These are phyloP conservation scores for Beroe ovata DNA, from an alignment of 37 sponge, comb jelly and placozoan genomes.

Conservation along the genomic window DNA sequence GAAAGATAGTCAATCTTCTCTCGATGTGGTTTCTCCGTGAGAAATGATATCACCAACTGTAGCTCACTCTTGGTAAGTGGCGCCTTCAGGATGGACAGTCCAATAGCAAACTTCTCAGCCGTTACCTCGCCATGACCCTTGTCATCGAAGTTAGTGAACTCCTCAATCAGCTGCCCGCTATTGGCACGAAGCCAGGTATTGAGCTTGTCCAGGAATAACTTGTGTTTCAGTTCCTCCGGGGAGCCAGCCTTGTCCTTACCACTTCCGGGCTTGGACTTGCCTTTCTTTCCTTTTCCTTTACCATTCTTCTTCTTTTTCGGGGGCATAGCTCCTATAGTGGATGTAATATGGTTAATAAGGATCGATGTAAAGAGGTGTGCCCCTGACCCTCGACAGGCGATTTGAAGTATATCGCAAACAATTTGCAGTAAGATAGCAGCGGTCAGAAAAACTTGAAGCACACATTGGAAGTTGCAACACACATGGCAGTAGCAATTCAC, in stretches of 20 bases:
- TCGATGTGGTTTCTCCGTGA: conserved; percentile 10
- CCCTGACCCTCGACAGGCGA: too few species aligned
- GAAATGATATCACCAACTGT: neutral
- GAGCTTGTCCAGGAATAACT: conserved; percentile 25
- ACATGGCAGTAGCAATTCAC: too few species aligned
- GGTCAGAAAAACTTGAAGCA: too few species aligned
- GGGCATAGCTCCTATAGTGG: too few species aligned
- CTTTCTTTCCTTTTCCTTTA: neutral
- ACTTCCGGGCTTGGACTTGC: neutral
- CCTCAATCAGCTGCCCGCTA: conserved; percentile 49
- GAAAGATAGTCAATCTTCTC: conserved; percentile 32
- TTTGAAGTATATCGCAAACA: too few species aligned
- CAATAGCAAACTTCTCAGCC: neutral
- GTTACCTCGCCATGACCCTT: conserved; percentile 39
- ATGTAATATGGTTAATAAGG: too few species aligned
- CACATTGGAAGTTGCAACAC: too few species aligned
- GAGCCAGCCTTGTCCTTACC: neutral
- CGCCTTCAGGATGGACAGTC: conserved; percentile 3
- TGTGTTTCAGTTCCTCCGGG: conserved; percentile 31
- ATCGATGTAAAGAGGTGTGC: too few species aligned
- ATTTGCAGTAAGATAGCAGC: too few species aligned
- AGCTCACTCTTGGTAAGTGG: conserved; percentile 10
- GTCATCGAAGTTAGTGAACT: neutral
- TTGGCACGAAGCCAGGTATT: conserved; percentile 55
- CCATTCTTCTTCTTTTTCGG: neutral